These are phyloP conservation scores for Podarcis cretensis DNA, from an alignment of 2,113 vertebrate genomes.

Conservation along the genomic window DNA sequence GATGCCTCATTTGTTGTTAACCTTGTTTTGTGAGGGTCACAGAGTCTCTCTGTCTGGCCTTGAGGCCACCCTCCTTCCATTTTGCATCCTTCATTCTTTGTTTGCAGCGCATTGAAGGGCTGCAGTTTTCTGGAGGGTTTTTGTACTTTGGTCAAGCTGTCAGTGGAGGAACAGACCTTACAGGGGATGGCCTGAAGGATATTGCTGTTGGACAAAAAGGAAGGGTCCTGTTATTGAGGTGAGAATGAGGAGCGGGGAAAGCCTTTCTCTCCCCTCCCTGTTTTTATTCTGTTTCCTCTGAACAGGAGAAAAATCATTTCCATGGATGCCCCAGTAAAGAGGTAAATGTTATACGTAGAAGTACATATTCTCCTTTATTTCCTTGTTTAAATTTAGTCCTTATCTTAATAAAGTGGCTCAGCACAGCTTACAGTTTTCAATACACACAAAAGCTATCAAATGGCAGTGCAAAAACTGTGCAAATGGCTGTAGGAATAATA, in stretches of 20 bases:
- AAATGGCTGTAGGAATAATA: too few species aligned
- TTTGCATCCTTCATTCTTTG: not conserved
- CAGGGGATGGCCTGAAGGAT: constrained; percentile 77
- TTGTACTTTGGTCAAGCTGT: constrained; percentile 84
- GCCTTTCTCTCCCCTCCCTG: not conserved
- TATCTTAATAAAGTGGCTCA: not conserved
- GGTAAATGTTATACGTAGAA: not conserved
- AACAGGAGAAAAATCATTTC: not conserved
- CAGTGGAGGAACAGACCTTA: constrained; percentile 80
- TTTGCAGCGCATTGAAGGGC: constrained; percentile 78
- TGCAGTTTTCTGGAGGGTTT: constrained; percentile 47
- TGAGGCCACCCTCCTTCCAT: not conserved
- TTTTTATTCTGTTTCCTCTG: not conserved
- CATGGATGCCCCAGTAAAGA: not conserved
- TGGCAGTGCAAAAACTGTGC: too few species aligned
- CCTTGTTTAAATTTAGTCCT: not conserved
- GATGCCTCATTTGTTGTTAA: not conserved
- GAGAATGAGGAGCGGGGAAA: not conserved
- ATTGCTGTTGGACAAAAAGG: constrained; percentile 81
- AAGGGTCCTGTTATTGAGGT: constrained; percentile 80
- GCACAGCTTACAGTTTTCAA: not conserved
- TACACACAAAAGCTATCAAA: not conserved
- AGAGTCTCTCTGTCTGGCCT: not conserved
- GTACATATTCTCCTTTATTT: not conserved
- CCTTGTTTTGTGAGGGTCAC: not conserved